Percentiles rank a stretch among this genome's conserved stretches.
These are phyloP conservation scores for Eulemur mongoz DNA, from an alignment of 2,797 vertebrate species.

Conservation along the genomic window DNA sequence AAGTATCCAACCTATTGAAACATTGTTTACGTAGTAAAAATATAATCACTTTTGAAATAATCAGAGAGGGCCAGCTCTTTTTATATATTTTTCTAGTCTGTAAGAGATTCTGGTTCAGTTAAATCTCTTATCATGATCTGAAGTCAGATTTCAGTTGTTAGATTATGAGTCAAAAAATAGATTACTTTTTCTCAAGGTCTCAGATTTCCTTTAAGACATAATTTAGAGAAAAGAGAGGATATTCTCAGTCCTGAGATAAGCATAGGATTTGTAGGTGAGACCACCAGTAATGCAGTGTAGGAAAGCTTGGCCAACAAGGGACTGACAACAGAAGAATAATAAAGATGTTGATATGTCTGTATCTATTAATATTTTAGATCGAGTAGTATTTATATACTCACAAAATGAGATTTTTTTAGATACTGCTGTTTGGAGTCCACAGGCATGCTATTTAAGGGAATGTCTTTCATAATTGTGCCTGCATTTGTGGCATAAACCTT, in stretches of 20 bases:
- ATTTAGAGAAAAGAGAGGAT: neutral
- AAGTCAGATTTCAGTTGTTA: constrained; percentile 14
- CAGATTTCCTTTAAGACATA: neutral
- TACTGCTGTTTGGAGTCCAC: neutral
- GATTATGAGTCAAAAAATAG: neutral
- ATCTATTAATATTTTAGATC: neutral
- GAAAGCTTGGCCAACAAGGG: neutral
- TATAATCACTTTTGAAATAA: neutral
- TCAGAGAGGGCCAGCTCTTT: neutral
- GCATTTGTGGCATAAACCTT: constrained; percentile 7
- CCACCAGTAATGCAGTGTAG: neutral
- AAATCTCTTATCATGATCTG: neutral
- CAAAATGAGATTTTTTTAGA: neutral
- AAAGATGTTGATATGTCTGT: neutral
- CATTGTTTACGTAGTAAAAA: neutral
- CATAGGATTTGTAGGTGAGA: neutral
- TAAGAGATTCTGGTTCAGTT: neutral
- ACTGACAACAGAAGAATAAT: neutral
- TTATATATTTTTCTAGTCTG: neutral
- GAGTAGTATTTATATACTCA: neutral
- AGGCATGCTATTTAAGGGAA: neutral
- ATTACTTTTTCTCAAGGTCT: neutral
- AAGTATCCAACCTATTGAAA: neutral
- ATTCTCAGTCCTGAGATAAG: neutral
- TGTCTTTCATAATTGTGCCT: neutral